Percentiles rank a stretch among this genome's conserved stretches.
phyloP scores from a whole-genome alignment of 2,888 invertebrate genomes.

The Polylopha cassiicola region DNA sequence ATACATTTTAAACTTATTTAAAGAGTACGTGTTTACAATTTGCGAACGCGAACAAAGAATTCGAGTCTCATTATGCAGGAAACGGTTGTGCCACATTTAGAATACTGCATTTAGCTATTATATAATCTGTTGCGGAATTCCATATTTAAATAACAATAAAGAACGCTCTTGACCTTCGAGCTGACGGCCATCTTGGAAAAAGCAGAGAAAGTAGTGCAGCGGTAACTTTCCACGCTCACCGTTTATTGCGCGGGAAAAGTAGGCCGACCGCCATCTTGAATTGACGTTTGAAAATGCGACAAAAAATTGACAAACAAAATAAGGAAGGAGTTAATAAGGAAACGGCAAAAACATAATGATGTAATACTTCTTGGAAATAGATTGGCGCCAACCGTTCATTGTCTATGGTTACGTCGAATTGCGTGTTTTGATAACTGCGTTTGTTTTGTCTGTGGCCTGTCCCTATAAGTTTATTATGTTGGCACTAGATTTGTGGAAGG shows the following conservation, averaged over 20 bases:
- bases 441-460: conserved; percentile 47
- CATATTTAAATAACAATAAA: conserved; percentile 12
- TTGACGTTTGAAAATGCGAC: background rate
- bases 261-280: conserved; percentile 67
- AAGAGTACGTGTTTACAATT: too few species aligned
- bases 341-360: conserved; percentile 27
- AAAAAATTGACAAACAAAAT: conserved; percentile 3
- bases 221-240: conserved; percentile 72
- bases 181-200: conserved; percentile 72
- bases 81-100: too few species aligned
- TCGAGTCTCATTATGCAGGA: too few species aligned
- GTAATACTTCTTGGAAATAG: conserved; percentile 13
- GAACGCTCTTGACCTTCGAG: conserved; percentile 60
- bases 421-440: conserved; percentile 57
- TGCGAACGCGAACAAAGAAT: too few species aligned
- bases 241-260: conserved; percentile 72
- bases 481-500: conserved; percentile 35
- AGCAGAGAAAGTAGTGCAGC: conserved; percentile 76
- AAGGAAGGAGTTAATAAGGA: conserved; percentile 23
- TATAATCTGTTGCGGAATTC: background rate
- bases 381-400: conserved; percentile 52
- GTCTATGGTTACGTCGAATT: conserved; percentile 49
- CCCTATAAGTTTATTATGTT: conserved; percentile 20
- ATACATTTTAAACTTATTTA: too few species aligned
- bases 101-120: conserved; percentile 1